Evolutionary conservation across 2,888 invertebrate species (phyloP), one percentile per base, ranked within the genome.

Genomic region (Atherix ibis): DNA sequence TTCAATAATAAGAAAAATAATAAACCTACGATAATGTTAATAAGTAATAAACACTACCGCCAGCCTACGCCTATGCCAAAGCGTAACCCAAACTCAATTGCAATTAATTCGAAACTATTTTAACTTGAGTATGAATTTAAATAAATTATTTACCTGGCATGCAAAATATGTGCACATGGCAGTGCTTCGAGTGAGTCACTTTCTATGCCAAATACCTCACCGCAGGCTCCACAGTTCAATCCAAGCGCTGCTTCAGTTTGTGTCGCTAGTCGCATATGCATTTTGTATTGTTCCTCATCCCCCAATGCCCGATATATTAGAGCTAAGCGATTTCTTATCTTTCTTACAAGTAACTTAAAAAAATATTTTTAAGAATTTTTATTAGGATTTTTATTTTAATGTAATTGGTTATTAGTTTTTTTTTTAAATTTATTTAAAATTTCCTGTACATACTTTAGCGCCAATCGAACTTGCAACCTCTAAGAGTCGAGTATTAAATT

Each of bases 131-230:
- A n/a, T n/a, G n/a, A n/a, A n/a, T n/a, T n/a, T n/a, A n/a, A n/a
- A n/a, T n/a, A n/a, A n/a, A n/a, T n/a, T 30, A 30, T 30, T 38
- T 56, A 82, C 83, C 81, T 76, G 27, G 82, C 76, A 51, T 88
- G 88, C 31, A 87, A 70, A 44, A 88, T 84, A 53, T 88, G 88
- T 3, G 84, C 77, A 62, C 88, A 89, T 3, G 85, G 83, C 44
- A 88, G 62, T 12, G 82, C 79, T 46, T 87, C 85, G 27, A 88
- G 64, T 12, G 73, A 72, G 47, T 76, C 76, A 1, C 76, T 72
- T 44, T 77, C 73, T 37, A 73, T 59, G 3, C 81, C 81, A 42
- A 87, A 75, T 2, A 79, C 72, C 43, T 80, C 76, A 37, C 83
- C 76, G 53, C 87, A 87, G 4, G 79, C 74, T 2, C 84, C 87